phyloP scores from a whole-genome alignment of 2,888 invertebrate genomes.

The Agonopterix subpropinquella region DNA sequence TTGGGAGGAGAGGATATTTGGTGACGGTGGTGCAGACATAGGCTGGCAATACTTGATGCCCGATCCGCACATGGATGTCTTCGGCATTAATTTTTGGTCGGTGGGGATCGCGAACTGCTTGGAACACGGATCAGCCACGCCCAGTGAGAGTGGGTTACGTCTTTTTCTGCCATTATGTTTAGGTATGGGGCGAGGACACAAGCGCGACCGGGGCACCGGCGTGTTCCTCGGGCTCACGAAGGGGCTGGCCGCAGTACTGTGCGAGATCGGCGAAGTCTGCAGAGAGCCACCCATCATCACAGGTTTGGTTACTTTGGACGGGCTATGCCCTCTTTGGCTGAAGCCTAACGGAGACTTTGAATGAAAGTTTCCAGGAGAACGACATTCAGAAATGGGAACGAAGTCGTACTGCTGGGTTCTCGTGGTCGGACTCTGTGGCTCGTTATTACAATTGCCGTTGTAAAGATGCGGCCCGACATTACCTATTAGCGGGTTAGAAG shows the following conservation, averaged over 20 bases:
- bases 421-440: constrained; percentile 85
- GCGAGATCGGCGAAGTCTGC: constrained; percentile 68
- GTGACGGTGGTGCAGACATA: constrained; percentile 83
- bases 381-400: constrained; percentile 88
- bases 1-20: constrained; percentile 66
- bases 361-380: constrained; percentile 74
- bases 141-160: constrained; percentile 51
- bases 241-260: constrained; percentile 83
- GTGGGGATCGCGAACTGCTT: constrained; percentile 64
- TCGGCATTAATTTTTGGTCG: constrained; percentile 58
- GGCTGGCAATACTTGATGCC: constrained; percentile 63
- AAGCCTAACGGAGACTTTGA: constrained; percentile 62
- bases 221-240: constrained; percentile 90
- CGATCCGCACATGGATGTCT: constrained; percentile 39
- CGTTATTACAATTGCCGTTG: constrained; percentile 59
- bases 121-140: constrained; percentile 40
- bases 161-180: constrained; percentile 55
- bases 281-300: constrained; percentile 56
- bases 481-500: constrained; percentile 30
- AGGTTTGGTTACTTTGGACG: constrained; percentile 48
- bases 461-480: constrained; percentile 39
- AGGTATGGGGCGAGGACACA: constrained; percentile 71
- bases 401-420: constrained; percentile 89
- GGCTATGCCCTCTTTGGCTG: constrained; percentile 53
- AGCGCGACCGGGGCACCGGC: constrained; percentile 81